Percentiles rank a stretch among this genome's conserved stretches.
Conservation (phyloP, 2,113 vertebrate species). For the Eleginops maclovinus region DNA sequence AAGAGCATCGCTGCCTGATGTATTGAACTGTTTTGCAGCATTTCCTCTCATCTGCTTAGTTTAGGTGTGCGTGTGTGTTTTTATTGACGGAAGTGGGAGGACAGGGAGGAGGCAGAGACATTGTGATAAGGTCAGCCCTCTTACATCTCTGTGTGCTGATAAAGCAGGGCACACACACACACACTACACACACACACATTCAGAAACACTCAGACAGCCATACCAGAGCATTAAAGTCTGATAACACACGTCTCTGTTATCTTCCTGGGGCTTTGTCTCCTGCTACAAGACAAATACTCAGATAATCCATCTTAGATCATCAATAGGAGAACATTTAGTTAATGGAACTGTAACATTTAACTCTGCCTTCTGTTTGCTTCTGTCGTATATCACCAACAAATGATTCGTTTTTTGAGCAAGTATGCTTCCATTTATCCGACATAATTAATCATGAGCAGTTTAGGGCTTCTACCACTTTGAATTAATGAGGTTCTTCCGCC, state of each 20-base stretch:
- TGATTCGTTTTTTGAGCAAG: background rate
- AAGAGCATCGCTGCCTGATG: conserved; percentile 48
- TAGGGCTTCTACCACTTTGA: background rate
- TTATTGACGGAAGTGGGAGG: conserved; percentile 41
- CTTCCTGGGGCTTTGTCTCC: conserved; percentile 54
- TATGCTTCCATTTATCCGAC: background rate
- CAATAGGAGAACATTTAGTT: background rate
- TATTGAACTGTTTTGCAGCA: conserved; percentile 66
- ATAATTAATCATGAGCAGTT: background rate
- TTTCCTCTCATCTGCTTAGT: conserved; percentile 64
- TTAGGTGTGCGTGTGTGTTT: conserved; percentile 36
- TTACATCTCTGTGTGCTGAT: conserved; percentile 70
- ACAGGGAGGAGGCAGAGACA: conserved; percentile 48
- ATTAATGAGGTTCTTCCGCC: background rate
- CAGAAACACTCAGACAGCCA: conserved; percentile 46
- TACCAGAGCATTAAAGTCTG: conserved; percentile 59
- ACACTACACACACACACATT: conserved; percentile 37
- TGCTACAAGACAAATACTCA: conserved; percentile 1
- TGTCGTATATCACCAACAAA: background rate
- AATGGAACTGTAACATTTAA: background rate
- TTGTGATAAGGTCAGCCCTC: conserved; percentile 68
- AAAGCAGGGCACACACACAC: conserved; percentile 53
- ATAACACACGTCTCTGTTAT: conserved; percentile 63
- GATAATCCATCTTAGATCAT: background rate
- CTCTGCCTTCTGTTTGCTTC: background rate